A percentile compares a stretch with the other conserved stretches of the same genome.
phyloP scores from a whole-genome alignment of 2,888 invertebrate species.

The Aphidius colemani region DNA sequence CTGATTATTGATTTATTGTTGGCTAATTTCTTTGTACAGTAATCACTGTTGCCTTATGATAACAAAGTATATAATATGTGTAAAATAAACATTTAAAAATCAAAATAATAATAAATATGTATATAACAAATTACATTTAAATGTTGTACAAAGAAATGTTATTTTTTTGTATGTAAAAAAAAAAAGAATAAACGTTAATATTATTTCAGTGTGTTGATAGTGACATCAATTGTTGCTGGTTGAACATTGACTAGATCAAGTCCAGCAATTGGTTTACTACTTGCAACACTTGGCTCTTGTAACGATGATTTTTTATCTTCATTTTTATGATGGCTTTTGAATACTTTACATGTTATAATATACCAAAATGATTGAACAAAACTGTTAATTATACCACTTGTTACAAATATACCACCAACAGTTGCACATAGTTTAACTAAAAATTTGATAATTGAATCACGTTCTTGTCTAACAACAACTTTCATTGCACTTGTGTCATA shows the following conservation, averaged over 20 bases:
- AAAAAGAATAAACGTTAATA: slow-evolving; percentile 8
- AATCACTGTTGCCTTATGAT: slow-evolving; percentile 21
- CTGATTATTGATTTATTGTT: no score
- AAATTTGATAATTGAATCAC: slow-evolving; percentile 79
- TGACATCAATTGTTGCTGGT: slow-evolving; percentile 41
- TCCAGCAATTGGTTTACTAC: slow-evolving; percentile 22
- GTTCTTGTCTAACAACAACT: slow-evolving; percentile 79
- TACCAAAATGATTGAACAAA: slow-evolving; percentile 51
- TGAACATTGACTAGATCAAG: slow-evolving; percentile 44
- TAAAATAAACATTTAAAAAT: slow-evolving; percentile 8
- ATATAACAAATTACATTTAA: slow-evolving; percentile 1
- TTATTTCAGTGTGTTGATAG: slow-evolving; percentile 40
- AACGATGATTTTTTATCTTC: slow-evolving; percentile 29
- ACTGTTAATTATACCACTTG: slow-evolving; percentile 64
- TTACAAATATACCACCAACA: slow-evolving; percentile 90
- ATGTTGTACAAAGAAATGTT: background rate
- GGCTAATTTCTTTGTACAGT: slow-evolving; percentile 18
- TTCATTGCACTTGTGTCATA: slow-evolving; percentile 92
- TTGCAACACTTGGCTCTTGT: slow-evolving; percentile 14
- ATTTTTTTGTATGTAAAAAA: background rate
- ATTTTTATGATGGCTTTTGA: slow-evolving; percentile 29
- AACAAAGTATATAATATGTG: slow-evolving; percentile 10
- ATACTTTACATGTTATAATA: slow-evolving; percentile 45
- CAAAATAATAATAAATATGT: slow-evolving; percentile 15
- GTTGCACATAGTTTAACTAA: slow-evolving; percentile 87